phyloP scores from a whole-genome alignment of 2,888 invertebrate genomes.

The Coelinius sp. region DNA sequence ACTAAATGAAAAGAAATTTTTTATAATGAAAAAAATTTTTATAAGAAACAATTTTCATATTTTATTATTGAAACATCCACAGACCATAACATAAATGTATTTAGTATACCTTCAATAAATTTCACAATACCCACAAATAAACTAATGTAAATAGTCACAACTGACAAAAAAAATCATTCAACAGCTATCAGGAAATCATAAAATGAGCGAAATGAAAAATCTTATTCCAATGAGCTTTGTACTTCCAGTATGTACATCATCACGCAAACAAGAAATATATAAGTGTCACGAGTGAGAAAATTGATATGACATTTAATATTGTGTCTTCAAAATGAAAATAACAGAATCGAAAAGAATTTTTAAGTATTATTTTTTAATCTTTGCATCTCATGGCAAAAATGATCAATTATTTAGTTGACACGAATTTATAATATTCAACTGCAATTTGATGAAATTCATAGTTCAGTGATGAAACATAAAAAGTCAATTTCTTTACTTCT shows the following conservation, averaged over 20 bases:
- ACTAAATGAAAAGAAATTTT: neutral
- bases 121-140: constrained; percentile 33
- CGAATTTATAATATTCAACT: neutral
- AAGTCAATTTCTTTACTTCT: too few species aligned
- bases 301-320: constrained; percentile 33
- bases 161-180: neutral
- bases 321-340: neutral
- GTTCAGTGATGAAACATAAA: too few species aligned
- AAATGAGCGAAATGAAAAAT: neutral
- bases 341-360: neutral
- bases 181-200: neutral
- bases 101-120: constrained; percentile 32
- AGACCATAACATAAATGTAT: constrained; percentile 44
- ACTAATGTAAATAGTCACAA: neutral
- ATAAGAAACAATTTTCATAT: constrained; percentile 37
- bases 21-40: neutral
- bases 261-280: constrained; percentile 23
- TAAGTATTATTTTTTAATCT: neutral
- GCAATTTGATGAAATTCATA: too few species aligned
- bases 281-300: constrained; percentile 33
- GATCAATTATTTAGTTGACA: neutral
- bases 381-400: neutral
- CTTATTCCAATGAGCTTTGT: constrained; percentile 19
- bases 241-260: constrained; percentile 36
- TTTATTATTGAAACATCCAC: constrained; percentile 47